Percentiles rank a stretch among this genome's conserved stretches.
Evolutionary conservation across 2,113 vertebrate species (phyloP).

Genomic region (Benitochromis conjunctus): DNA sequence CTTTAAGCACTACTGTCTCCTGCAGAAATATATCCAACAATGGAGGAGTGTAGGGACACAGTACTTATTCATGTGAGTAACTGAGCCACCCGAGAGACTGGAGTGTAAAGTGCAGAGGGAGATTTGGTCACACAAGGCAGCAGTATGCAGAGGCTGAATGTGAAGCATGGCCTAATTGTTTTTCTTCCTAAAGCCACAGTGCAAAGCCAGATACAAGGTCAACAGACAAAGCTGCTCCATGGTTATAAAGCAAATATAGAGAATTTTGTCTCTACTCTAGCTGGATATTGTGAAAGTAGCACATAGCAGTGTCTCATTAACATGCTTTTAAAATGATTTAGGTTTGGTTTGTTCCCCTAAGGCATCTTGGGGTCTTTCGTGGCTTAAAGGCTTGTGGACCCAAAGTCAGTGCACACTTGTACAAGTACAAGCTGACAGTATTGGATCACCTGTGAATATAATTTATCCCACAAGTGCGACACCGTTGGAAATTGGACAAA

Average conservation of each 20-base stretch:
- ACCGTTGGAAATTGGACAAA: neutral
- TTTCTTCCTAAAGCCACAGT: neutral
- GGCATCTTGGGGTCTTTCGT: neutral
- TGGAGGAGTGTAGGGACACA: neutral
- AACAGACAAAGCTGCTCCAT: neutral
- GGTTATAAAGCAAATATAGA: neutral
- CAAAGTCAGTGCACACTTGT: constrained; percentile 1
- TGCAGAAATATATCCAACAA: constrained; percentile 1
- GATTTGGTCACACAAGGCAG: constrained; percentile 2
- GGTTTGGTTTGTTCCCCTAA: neutral
- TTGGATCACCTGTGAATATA: neutral
- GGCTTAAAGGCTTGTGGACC: neutral
- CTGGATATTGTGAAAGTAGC: neutral
- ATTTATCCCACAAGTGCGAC: neutral
- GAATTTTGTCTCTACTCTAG: neutral
- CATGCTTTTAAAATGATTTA: neutral
- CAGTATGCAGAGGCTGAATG: neutral
- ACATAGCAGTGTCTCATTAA: neutral
- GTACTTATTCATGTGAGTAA: neutral
- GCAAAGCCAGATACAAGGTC: neutral
- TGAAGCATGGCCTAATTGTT: neutral
- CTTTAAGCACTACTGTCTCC: neutral
- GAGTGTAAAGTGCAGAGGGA: neutral
- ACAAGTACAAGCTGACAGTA: neutral
- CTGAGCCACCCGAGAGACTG: neutral